Percentiles rank a stretch among this genome's conserved stretches.
phyloP scores from a whole-genome alignment of 2,888 invertebrate species.

The Volucella zonaria region DNA sequence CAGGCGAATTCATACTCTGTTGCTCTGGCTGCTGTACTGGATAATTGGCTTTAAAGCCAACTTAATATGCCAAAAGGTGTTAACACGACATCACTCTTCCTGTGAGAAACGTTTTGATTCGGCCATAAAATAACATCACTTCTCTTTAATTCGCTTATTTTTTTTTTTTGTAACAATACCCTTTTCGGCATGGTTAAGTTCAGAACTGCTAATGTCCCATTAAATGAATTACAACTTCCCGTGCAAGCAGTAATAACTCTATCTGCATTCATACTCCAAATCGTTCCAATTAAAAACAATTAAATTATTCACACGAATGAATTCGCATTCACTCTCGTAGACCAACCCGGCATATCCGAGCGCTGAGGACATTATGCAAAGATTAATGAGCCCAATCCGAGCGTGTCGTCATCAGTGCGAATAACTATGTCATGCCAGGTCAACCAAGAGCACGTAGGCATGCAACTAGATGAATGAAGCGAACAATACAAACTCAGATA shows the following conservation, averaged over 20 bases:
- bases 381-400: slow-evolving; percentile 53
- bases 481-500: slow-evolving; percentile 28
- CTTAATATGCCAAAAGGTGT: too few species aligned
- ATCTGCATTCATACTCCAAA: not conserved
- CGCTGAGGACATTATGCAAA: slow-evolving; percentile 40
- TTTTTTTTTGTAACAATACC: not conserved
- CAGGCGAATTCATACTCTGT: too few species aligned
- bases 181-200: slow-evolving; percentile 17
- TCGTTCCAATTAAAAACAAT: slow-evolving; percentile 57
- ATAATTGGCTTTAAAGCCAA: too few species aligned
- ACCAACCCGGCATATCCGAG: not conserved
- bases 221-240: slow-evolving; percentile 3
- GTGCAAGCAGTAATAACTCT: not conserved
- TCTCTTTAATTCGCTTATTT: not conserved
- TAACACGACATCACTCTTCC: too few species aligned
- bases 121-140: too few species aligned
- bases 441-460: slow-evolving; percentile 16
- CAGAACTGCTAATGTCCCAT: slow-evolving; percentile 33
- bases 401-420: slow-evolving; percentile 6
- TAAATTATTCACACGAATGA: slow-evolving; percentile 54
- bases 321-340: slow-evolving; percentile 29
- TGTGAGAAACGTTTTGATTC: too few species aligned
- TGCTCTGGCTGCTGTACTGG: too few species aligned
- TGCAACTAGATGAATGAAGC: slow-evolving; percentile 29
- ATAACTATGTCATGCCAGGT: slow-evolving; percentile 21